Evolutionary conservation across 2,797 vertebrate genomes (phyloP).

Genomic region (Pipistrellus kuhlii): DNA sequence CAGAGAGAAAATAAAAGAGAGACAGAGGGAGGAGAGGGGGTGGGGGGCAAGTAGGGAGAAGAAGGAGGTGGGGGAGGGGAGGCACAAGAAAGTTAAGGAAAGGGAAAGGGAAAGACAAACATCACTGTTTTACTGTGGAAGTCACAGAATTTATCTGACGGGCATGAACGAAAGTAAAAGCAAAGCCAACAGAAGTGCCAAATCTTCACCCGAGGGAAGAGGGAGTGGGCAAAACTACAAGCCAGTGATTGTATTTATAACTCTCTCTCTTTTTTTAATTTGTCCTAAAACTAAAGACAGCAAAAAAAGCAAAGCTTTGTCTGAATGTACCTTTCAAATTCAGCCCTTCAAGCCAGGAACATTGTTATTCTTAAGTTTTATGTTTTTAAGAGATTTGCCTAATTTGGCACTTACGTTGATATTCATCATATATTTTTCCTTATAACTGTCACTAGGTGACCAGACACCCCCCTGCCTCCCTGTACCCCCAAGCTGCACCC

Average conservation of each 20-base stretch:
- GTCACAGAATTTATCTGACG: conserved; percentile 60
- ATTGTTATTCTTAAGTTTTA: background rate
- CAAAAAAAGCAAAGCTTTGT: background rate
- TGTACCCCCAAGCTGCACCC: no score
- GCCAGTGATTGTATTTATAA: background rate
- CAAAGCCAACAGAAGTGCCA: conserved; percentile 51
- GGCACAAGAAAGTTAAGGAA: conserved; percentile 84
- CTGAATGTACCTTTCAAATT: conserved; percentile 23
- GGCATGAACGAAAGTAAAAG: conserved; percentile 18
- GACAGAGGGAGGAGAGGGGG: background rate
- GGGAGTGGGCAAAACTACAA: background rate
- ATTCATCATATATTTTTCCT: background rate
- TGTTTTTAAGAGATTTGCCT: background rate
- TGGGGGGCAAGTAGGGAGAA: background rate
- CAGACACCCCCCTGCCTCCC: background rate
- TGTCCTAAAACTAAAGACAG: conserved; percentile 19
- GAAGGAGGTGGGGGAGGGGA: conserved; percentile 69
- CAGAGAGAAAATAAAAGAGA: conserved; percentile 83
- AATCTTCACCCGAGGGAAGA: background rate
- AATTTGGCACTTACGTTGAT: background rate
- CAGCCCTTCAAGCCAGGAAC: background rate
- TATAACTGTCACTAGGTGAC: background rate
- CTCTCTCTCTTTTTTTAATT: background rate
- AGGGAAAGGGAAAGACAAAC: conserved; percentile 84
- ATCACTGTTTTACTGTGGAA: conserved; percentile 69